phyloP scores from a whole-genome alignment of 2,113 vertebrate species.

The Steatornis caripensis region DNA sequence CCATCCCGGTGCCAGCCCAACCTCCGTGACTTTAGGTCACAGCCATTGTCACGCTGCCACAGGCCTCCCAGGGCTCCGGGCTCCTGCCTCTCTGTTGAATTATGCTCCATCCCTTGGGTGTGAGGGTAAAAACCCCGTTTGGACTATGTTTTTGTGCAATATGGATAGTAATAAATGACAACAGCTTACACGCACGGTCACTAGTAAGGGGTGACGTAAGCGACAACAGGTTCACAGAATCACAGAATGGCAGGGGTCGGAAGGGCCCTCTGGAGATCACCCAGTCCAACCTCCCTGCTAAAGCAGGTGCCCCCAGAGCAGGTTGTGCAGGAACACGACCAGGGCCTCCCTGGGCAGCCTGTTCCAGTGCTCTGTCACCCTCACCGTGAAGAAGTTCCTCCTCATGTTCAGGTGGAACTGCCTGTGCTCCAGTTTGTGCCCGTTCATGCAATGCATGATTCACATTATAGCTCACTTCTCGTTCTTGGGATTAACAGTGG shows the following conservation, averaged over 20 bases:
- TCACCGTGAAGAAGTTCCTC: too few relatives aligned
- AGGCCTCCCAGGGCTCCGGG: background rate
- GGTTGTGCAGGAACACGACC: too few relatives aligned
- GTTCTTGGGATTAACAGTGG: background rate
- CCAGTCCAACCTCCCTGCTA: too few relatives aligned
- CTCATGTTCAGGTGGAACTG: too few relatives aligned
- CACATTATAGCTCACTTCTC: background rate
- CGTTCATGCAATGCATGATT: background rate
- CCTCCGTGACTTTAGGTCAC: background rate
- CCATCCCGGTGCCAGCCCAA: background rate
- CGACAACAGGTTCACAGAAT: background rate
- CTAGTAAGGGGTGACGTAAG: background rate
- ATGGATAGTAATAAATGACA: background rate
- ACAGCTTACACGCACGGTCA: background rate
- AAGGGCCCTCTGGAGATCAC: too few relatives aligned
- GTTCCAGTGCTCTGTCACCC: too few relatives aligned
- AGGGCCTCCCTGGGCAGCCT: too few relatives aligned
- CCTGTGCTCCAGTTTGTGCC: too few relatives aligned
- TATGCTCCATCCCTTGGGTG: background rate
- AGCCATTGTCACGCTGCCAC: background rate
- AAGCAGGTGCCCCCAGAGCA: too few relatives aligned
- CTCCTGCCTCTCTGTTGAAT: background rate
- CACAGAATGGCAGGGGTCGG: too few relatives aligned
- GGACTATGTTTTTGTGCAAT: background rate
- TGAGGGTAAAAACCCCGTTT: background rate